Percentiles rank a stretch among this genome's conserved stretches.
Conservation (phyloP, 1,140 invertebrate species). For the Trachelipus rathkii region DNA sequence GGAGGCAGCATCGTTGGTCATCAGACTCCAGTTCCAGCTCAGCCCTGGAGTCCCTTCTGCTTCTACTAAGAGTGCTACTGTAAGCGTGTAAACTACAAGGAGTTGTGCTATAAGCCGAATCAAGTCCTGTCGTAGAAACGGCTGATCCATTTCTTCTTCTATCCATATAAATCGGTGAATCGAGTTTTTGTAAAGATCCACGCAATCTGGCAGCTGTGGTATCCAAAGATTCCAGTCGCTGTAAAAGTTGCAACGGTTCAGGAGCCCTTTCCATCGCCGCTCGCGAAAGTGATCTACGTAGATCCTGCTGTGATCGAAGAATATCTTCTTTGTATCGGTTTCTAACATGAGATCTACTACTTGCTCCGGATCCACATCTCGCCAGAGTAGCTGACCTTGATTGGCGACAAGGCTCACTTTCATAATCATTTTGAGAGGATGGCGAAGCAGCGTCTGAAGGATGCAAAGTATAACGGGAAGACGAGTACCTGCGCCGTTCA, state of each 20-base stretch:
- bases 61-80: slow-evolving; percentile 1
- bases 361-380: neutral
- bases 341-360: neutral
- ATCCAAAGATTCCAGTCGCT: neutral
- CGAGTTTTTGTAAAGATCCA: neutral
- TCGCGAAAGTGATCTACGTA: neutral
- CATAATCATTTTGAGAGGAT: slow-evolving; percentile 1
- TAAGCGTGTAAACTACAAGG: neutral
- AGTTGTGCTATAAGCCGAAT: neutral
- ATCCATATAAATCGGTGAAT: slow-evolving; percentile 1
- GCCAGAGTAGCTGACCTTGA: neutral
- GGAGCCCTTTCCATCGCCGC: neutral
- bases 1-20: neutral
- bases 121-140: neutral
- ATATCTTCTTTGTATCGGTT: neutral
- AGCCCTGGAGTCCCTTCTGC: neutral
- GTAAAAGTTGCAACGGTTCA: neutral
- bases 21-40: neutral
- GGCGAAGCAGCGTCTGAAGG: neutral
- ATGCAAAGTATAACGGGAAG: neutral
- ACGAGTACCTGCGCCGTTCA: neutral
- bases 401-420: neutral
- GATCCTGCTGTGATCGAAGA: neutral
- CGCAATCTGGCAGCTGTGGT: neutral
- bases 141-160: neutral